Evolutionary conservation across 1,140 invertebrate species (phyloP).

Genomic region (Drosophila azteca): DNA sequence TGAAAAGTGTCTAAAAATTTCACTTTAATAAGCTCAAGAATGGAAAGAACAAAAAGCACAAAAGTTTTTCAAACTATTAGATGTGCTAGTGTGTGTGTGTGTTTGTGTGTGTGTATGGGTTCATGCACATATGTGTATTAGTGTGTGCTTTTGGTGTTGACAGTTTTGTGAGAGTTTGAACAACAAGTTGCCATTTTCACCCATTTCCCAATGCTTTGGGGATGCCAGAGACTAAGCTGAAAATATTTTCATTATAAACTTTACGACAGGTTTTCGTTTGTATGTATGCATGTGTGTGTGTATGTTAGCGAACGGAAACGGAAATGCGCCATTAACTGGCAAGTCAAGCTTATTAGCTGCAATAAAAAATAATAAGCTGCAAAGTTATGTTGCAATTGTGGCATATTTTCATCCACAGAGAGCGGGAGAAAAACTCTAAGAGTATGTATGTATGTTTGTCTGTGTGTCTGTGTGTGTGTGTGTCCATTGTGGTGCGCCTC

Average conservation of each 20-base stretch:
- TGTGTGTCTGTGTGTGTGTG: background rate
- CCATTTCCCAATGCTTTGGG: constrained; percentile 14
- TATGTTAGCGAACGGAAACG: constrained; percentile 59
- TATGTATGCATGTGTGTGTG: constrained; percentile 14
- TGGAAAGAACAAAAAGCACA: constrained; percentile 42
- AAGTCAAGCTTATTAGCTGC: constrained; percentile 78
- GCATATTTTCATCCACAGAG: constrained; percentile 51
- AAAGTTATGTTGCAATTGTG: constrained; percentile 80
- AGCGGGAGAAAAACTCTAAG: background rate
- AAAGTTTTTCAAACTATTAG: constrained; percentile 2
- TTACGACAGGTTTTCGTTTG: constrained; percentile 69
- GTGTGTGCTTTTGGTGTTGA: constrained; percentile 42
- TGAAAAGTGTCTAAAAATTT: constrained; percentile 66
- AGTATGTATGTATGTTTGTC: background rate
- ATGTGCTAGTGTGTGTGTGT: background rate
- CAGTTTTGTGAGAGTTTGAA: constrained; percentile 57
- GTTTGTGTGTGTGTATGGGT: constrained; percentile 9
- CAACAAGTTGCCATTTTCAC: constrained; percentile 66
- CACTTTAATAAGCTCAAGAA: constrained; percentile 69
- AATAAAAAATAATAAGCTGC: constrained; percentile 82
- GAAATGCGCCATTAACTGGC: constrained; percentile 79
- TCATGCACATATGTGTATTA: constrained; percentile 15
- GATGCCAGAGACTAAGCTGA: constrained; percentile 56
- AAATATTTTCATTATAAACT: constrained; percentile 81
- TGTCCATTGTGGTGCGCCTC: constrained; percentile 20